Conservation (phyloP, 1,140 invertebrate genomes). For the Zaprionus tsacasi region DNA sequence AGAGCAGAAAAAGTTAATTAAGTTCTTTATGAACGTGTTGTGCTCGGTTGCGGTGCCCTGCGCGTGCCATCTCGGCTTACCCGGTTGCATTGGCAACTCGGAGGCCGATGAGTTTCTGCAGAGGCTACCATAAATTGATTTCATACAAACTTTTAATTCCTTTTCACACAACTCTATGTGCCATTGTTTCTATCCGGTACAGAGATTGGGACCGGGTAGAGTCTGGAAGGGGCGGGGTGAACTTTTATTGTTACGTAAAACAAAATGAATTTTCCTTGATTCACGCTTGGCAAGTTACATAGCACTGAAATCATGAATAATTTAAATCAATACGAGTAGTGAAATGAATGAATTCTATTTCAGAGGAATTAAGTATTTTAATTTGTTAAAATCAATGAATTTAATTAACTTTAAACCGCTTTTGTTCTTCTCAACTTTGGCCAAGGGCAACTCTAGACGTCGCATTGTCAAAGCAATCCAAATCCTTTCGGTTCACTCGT, state of each 20-base stretch:
- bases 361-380: slow-evolving; percentile 8
- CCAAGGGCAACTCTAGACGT: background rate
- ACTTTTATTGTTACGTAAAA: background rate
- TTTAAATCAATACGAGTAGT: background rate
- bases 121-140: slow-evolving; percentile 71
- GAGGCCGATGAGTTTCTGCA: slow-evolving; percentile 8
- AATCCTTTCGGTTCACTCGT: slow-evolving; percentile 30
- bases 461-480: slow-evolving; percentile 26
- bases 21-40: slow-evolving; percentile 62
- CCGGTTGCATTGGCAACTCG: slow-evolving; percentile 50
- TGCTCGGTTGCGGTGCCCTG: background rate
- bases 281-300: background rate
- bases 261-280: background rate
- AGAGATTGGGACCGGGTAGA: too few species aligned
- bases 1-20: slow-evolving; percentile 52
- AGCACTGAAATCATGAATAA: background rate
- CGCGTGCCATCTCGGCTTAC: slow-evolving; percentile 15
- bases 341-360: slow-evolving; percentile 10
- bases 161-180: slow-evolving; percentile 46
- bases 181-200: background rate
- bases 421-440: slow-evolving; percentile 31
- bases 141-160: slow-evolving; percentile 66
- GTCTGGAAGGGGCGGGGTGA: too few species aligned
- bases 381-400: slow-evolving; percentile 36
- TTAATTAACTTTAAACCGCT: slow-evolving; percentile 43